phyloP scores from a whole-genome alignment of 1,140 invertebrate species.

The Dinothrombium tinctorium region DNA sequence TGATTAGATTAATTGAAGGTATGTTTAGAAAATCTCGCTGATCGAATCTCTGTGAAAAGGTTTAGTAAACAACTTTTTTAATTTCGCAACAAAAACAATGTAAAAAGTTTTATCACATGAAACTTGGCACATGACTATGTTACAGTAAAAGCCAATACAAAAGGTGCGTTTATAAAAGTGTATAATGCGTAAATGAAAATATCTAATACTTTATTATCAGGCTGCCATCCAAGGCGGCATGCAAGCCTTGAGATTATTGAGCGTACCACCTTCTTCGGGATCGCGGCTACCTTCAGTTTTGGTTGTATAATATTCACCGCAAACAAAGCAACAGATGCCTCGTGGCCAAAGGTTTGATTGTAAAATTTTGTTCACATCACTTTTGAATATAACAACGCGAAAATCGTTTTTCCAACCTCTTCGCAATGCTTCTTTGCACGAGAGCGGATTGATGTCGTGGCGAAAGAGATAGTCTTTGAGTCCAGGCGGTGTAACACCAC shows the following conservation, averaged over 20 bases:
- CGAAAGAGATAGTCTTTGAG: slow-evolving; percentile 1
- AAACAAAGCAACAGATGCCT: slow-evolving; percentile 4
- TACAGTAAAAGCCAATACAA: no score
- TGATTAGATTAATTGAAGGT: no score
- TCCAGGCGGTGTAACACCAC: background rate
- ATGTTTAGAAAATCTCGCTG: no score
- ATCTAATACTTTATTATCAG: no score
- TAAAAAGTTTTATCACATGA: no score
- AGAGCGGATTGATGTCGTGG: slow-evolving; percentile 1
- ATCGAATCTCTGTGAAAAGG: no score
- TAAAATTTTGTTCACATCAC: background rate
- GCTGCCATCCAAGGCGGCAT: background rate
- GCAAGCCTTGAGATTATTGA: background rate
- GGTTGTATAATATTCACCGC: slow-evolving; percentile 6
- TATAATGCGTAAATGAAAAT: no score
- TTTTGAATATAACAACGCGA: slow-evolving; percentile 2
- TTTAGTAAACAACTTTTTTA: no score
- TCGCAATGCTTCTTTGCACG: slow-evolving; percentile 1
- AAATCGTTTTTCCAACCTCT: slow-evolving; percentile 1
- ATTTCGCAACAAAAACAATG: no score
- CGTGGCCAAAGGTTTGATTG: slow-evolving; percentile 1
- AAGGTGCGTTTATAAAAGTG: no score
- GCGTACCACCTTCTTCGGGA: background rate
- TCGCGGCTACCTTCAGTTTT: slow-evolving; percentile 4
- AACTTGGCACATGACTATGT: no score